A percentile compares a stretch with the other conserved stretches of the same genome.
These are phyloP conservation scores for Leptinotarsa tumamoca DNA, from an alignment of 2,888 invertebrate species.

Conservation along the genomic window DNA sequence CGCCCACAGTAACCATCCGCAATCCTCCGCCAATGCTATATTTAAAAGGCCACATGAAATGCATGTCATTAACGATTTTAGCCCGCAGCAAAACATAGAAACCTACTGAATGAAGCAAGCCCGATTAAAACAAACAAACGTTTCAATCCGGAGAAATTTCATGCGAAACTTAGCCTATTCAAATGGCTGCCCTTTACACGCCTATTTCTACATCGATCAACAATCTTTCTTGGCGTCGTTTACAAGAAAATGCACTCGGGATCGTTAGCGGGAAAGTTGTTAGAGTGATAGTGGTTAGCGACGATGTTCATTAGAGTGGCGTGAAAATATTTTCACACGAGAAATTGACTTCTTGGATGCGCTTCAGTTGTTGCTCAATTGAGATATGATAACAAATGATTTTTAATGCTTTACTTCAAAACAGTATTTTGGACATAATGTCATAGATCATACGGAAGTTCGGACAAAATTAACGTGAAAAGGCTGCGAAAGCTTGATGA, in stretches of 20 bases:
- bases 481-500: no score
- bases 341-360: background rate
- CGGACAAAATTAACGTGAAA: no score
- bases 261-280: conserved; percentile 24
- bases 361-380: background rate
- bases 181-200: conserved; percentile 11
- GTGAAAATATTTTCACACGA: conserved; percentile 8
- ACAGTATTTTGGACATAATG: no score
- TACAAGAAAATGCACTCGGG: conserved; percentile 28
- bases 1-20: background rate
- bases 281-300: conserved; percentile 1
- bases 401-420: no score
- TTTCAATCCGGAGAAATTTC: conserved; percentile 10
- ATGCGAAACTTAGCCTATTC: conserved; percentile 12
- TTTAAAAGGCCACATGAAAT: conserved; percentile 38
- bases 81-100: conserved; percentile 41
- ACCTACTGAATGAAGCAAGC: conserved; percentile 20
- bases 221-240: background rate
- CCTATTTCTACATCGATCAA: conserved; percentile 5
- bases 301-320: background rate
- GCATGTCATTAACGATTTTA: conserved; percentile 43
- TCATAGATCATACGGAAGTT: no score
- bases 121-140: conserved; percentile 12
- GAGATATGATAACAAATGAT: no score
- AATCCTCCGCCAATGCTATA: background rate